Evolutionary conservation across 2,797 vertebrate species (phyloP), one percentile per base, ranked within the genome.

Genomic region (Crenuchus spilurus): DNA sequence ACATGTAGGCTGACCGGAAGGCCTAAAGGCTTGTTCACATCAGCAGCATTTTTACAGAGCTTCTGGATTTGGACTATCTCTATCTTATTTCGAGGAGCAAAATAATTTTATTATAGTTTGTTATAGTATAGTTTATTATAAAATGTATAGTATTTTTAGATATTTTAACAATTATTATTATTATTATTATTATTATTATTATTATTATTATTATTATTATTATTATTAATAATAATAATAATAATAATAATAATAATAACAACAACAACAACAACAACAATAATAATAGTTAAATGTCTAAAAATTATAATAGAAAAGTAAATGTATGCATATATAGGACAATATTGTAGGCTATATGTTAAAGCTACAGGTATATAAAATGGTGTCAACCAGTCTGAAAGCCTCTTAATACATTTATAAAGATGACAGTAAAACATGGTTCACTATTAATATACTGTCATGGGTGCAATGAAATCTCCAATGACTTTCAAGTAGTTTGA

Each of bases 1-100:
- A 51, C 49, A 62, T 2, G n/a, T 57, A 62, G 8, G 22, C n/a
- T 55, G 55, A 66, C 75, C 49, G 60, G 67, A 75, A 77, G 71
- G 64, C 74, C 41, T 39, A 18, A 57, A 52, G 51, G 24, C 33
- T 71, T 70, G 48, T 48, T 18, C 24, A 65, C 16, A 51, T 33
- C 13, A 72, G 42, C 49, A 72, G 70, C 14, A 54, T 6, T 52
- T 22, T 35, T 33, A 28, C 16, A 1, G 18, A 37, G 16, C n/a
- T 37, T 35, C 1, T 9, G 16, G 6, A 0, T 4, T 46, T 10
- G 6, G n/a, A n/a, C n/a, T n/a, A n/a, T n/a, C n/a, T n/a, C n/a
- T n/a, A n/a, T n/a, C n/a, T n/a, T n/a, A n/a, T n/a, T n/a, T n/a
- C n/a, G n/a, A n/a, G n/a, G n/a, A n/a, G n/a, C n/a, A n/a, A n/a